Evolutionary conservation across 2,113 vertebrate species (phyloP), one percentile per base, ranked within the genome.

Genomic region (Aythya baeri): DNA sequence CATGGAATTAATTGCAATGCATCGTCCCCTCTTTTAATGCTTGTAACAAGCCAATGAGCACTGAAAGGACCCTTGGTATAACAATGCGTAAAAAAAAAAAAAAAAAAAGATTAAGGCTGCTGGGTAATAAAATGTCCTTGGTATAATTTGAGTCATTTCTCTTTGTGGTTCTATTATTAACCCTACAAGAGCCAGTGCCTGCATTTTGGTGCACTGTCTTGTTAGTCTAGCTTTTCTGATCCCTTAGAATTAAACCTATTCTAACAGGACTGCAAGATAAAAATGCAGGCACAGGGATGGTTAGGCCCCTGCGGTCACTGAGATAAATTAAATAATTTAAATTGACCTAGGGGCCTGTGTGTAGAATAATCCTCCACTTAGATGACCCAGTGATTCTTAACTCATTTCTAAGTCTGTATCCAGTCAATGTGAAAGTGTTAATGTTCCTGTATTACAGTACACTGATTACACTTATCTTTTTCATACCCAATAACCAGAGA

Each of bases 311-410:
- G 91, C 7, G 54, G 97, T 95, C 95, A 94, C 89, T 52, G 91
- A 98, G 97, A 97, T 97, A 97, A 98, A 97, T 97, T 97, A 97
- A 97, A 98, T 97, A 97, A 98, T 98, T 97, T 97, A 97, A 97
- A 95, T 96, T 97, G 97, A 97, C 98, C 98, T 95, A 92, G 93
- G 97, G 98, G 97, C 97, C 94, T 96, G 34, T 54, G 84, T 94
- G 78, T 71, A 91, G 89, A 96, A 94, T 97, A 97, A 98, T 96
- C 97, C 89, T 87, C 92, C 86, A 88, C 89, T 85, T 91, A 95
- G 97, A 97, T 94, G 97, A 97, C 97, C 97, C 77, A 85, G 91
- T 63, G 95, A 95, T 94, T 95, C 96, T 95, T 92, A 95, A 94
- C 95, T 95, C 95, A 79, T 96, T 97, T 97, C 91, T 49, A 75